Percentiles rank a stretch among this genome's conserved stretches.
Conservation (phyloP, 2,888 invertebrate species). For the Coenonympha glycerion region DNA sequence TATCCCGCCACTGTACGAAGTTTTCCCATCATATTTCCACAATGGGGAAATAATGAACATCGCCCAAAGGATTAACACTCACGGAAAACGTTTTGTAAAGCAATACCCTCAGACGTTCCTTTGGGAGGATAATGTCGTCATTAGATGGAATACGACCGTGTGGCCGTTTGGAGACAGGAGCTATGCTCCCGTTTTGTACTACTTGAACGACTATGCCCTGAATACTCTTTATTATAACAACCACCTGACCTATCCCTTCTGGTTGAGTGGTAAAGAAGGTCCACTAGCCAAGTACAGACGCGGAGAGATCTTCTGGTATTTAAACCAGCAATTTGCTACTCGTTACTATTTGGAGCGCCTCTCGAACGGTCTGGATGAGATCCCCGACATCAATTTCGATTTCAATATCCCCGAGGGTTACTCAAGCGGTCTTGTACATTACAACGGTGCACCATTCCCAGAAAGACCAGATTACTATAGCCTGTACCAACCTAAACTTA, state of each 20-base stretch:
- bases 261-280: conserved; percentile 74
- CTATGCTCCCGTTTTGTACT: conserved; percentile 79
- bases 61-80: conserved; percentile 77
- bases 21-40: conserved; percentile 83
- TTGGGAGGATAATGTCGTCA: conserved; percentile 70
- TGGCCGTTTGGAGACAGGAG: conserved; percentile 68
- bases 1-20: conserved; percentile 82
- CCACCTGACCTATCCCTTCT: conserved; percentile 78
- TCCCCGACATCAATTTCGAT: conserved; percentile 74
- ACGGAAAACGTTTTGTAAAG: conserved; percentile 47
- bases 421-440: conserved; percentile 35
- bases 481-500: conserved; percentile 5
- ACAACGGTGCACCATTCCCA: conserved; percentile 26
- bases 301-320: conserved; percentile 79
- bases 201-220: conserved; percentile 82
- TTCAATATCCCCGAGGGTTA: conserved; percentile 77
- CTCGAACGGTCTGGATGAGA: conserved; percentile 81
- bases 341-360: conserved; percentile 86
- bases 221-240: conserved; percentile 80
- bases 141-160: conserved; percentile 78
- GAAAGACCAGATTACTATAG: conserved; percentile 28
- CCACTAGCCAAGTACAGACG: conserved; percentile 74
- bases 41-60: conserved; percentile 80
- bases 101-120: conserved; percentile 48
- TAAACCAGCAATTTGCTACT: conserved; percentile 80